Evolutionary conservation across 2,113 vertebrate genomes (phyloP).

Genomic region (Euleptes europaea): DNA sequence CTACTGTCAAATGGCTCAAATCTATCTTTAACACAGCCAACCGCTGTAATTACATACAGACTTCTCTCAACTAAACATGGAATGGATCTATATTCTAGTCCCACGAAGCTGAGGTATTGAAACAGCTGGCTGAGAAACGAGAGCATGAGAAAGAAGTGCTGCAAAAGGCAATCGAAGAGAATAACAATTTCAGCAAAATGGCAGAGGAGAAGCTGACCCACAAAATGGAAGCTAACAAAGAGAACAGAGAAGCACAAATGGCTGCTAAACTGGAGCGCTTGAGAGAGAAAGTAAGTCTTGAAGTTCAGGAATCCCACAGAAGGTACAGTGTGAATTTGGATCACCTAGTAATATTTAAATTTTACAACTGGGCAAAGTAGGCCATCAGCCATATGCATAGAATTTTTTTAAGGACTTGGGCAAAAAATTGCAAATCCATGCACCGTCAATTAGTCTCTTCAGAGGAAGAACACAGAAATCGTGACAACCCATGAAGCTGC

Average conservation of each 20-base stretch:
- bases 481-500: too few species aligned
- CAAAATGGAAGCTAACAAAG: constrained; percentile 97
- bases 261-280: constrained; percentile 93
- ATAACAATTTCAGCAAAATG: constrained; percentile 94
- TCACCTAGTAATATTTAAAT: not conserved
- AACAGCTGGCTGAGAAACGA: constrained; percentile 91
- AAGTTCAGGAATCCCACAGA: not conserved
- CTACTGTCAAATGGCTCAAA: not conserved
- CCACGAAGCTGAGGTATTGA: constrained; percentile 90
- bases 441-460: too few species aligned
- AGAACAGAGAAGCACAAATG: constrained; percentile 91
- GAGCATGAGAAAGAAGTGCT: constrained; percentile 96
- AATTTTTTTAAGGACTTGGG: too few species aligned
- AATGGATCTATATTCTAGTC: constrained; percentile 72
- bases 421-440: too few species aligned
- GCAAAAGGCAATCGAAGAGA: constrained; percentile 93
- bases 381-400: too few species aligned
- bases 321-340: not conserved
- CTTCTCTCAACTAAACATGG: not conserved
- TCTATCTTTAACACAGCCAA: not conserved
- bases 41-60: constrained; percentile 11
- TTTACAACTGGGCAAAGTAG: not conserved
- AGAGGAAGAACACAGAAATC: too few species aligned
- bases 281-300: constrained; percentile 88
- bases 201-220: constrained; percentile 92